Evolutionary conservation across 2,888 invertebrate genomes (phyloP).

Genomic region (Caenorhabditis japonica): DNA sequence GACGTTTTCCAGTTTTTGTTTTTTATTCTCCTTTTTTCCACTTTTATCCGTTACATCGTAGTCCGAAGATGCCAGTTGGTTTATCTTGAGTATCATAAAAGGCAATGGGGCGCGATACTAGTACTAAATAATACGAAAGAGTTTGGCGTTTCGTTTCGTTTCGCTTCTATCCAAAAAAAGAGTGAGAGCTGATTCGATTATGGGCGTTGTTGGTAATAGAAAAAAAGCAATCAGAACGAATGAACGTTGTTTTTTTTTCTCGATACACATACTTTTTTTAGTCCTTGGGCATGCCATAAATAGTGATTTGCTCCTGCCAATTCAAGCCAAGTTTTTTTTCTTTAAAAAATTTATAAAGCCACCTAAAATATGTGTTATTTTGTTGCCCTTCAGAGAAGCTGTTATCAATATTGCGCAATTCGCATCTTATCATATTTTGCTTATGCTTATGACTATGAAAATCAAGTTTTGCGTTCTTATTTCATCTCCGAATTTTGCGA

Average conservation of each 20-base stretch:
- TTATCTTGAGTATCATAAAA: background rate
- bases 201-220: conserved; percentile 7
- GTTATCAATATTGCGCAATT: conserved; percentile 41
- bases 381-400: background rate
- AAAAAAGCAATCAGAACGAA: conserved; percentile 37
- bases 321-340: too few species aligned
- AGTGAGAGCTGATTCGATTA: conserved; percentile 38
- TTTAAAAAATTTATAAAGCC: too few species aligned
- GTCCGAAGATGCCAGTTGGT: conserved; percentile 14
- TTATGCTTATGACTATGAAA: conserved; percentile 17
- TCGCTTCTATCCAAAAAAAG: conserved; percentile 3
- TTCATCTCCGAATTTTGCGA: conserved; percentile 14
- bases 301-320: background rate
- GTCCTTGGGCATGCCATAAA: background rate
- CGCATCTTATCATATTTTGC: conserved; percentile 19
- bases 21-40: too few species aligned
- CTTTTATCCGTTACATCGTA: conserved; percentile 1
- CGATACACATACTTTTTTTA: too few species aligned
- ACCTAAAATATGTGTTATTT: conserved; percentile 5
- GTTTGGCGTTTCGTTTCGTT: too few species aligned
- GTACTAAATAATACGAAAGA: conserved; percentile 18
- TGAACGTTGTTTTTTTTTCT: conserved; percentile 30
- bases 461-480: conserved; percentile 16
- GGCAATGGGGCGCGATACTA: conserved; percentile 2
- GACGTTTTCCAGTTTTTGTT: conserved; percentile 27